phyloP scores from a whole-genome alignment of 2,888 invertebrate species.

The Halictus ligatus region DNA sequence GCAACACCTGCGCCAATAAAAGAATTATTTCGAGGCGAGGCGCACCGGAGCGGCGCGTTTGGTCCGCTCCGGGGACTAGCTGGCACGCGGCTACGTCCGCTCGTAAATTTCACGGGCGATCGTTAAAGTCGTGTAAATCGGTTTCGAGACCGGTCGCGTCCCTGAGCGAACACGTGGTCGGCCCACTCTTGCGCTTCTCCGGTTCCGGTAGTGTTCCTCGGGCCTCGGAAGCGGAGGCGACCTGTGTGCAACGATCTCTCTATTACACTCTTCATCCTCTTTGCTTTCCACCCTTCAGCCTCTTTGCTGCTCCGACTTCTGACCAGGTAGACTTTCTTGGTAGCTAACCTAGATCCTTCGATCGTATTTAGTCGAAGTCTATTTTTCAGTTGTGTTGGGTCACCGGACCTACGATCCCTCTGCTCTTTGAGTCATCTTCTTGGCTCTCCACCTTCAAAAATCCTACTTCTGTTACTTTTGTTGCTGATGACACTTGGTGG shows the following conservation, averaged over 20 bases:
- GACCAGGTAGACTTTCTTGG: neutral
- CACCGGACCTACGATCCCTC: too few relatives aligned
- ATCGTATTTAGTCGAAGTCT: too few relatives aligned
- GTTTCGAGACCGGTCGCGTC: constrained; percentile 70
- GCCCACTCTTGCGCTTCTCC: neutral
- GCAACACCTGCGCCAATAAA: constrained; percentile 51
- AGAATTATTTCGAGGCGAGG: constrained; percentile 27
- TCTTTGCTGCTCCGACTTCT: neutral
- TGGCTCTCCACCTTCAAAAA: too few relatives aligned
- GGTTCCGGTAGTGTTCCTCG: constrained; percentile 22
- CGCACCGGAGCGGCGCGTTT: constrained; percentile 30
- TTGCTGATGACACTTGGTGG: too few relatives aligned
- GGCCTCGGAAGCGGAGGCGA: constrained; percentile 16
- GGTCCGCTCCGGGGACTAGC: constrained; percentile 60
- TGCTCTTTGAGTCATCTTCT: neutral
- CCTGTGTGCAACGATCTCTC: constrained; percentile 22
- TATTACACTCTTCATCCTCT: neutral
- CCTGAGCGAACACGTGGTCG: constrained; percentile 44
- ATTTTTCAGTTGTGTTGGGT: too few relatives aligned
- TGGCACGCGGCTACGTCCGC: constrained; percentile 75
- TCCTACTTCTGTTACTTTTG: too few relatives aligned
- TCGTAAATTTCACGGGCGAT: constrained; percentile 76
- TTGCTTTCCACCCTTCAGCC: neutral
- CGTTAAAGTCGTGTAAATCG: constrained; percentile 80
- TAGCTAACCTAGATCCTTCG: neutral